These are phyloP conservation scores for Plectus sambesii DNA, from an alignment of 1,140 invertebrate genomes.

Conservation along the genomic window DNA sequence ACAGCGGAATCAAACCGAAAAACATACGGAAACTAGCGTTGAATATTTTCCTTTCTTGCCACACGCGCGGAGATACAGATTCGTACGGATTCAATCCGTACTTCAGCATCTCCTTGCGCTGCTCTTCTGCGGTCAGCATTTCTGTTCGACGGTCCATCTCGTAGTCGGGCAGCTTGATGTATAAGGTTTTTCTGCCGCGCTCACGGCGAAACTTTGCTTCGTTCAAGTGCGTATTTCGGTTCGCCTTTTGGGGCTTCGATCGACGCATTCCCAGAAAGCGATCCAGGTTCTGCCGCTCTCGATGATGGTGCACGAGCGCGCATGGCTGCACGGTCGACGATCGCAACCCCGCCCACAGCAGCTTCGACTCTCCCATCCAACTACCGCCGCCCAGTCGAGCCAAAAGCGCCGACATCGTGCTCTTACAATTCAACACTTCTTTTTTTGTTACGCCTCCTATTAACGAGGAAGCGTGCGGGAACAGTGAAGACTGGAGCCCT, in stretches of 20 bases:
- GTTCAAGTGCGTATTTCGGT: constrained; percentile 42
- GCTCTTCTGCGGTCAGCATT: constrained; percentile 25
- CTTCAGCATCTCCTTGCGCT: constrained; percentile 33
- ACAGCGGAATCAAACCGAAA: background rate
- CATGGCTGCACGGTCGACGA: too few relatives aligned
- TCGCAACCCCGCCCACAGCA: too few relatives aligned
- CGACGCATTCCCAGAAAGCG: constrained; percentile 33
- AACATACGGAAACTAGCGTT: constrained; percentile 41
- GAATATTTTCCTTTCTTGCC: constrained; percentile 39
- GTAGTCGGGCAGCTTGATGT: constrained; percentile 37
- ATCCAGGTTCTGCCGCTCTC: constrained; percentile 29
- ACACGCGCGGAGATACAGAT: constrained; percentile 32
- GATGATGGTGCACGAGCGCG: constrained; percentile 43
- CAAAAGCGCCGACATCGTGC: too few relatives aligned
- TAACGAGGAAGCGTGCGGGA: too few relatives aligned
- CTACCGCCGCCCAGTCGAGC: too few relatives aligned
- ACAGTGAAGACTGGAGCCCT: too few relatives aligned
- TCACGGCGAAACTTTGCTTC: constrained; percentile 35
- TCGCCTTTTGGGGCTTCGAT: constrained; percentile 33
- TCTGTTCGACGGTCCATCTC: constrained; percentile 15
- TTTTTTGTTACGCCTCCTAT: too few relatives aligned
- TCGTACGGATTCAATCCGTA: constrained; percentile 40
- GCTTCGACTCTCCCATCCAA: too few relatives aligned
- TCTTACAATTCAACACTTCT: too few relatives aligned
- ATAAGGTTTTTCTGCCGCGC: constrained; percentile 31